phyloP scores from a whole-genome alignment of 1,140 invertebrate genomes.

The Caenorhabditis brenneri region DNA sequence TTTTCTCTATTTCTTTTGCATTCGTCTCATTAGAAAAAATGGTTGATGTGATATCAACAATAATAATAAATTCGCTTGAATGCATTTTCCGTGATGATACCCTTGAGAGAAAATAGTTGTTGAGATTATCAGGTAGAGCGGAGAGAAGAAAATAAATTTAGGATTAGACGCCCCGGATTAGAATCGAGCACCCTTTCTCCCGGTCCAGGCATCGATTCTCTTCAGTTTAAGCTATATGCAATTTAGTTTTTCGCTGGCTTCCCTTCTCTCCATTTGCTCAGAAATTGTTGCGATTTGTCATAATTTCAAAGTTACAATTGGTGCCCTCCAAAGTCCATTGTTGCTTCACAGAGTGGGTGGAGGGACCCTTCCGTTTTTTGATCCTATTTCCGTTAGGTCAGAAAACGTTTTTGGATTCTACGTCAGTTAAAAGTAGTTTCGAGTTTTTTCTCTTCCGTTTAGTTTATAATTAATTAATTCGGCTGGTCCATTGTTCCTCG shows the following conservation, averaged over 20 bases:
- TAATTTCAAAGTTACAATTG: background rate
- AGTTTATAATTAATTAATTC: background rate
- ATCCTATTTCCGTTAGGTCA: slow-evolving; percentile 25
- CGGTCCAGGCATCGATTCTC: background rate
- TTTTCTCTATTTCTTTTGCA: background rate
- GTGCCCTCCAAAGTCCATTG: background rate
- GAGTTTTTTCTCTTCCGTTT: background rate
- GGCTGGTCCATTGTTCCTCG: background rate
- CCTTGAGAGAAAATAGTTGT: background rate
- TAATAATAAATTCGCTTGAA: background rate
- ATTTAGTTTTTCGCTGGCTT: background rate
- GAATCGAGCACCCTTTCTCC: background rate
- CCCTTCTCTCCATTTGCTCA: background rate
- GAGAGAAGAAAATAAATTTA: background rate
- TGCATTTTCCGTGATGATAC: background rate
- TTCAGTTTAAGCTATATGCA: background rate
- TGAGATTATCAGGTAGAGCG: background rate
- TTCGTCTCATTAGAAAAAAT: background rate
- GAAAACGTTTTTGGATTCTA: background rate
- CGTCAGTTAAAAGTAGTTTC: background rate
- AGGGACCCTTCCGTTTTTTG: background rate
- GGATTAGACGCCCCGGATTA: background rate
- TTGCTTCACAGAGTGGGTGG: slow-evolving; percentile 14
- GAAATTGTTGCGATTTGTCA: slow-evolving; percentile 19
- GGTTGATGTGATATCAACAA: background rate